phyloP scores from a whole-genome alignment of 2,888 invertebrate genomes.

The Drosophila peninsularis region DNA sequence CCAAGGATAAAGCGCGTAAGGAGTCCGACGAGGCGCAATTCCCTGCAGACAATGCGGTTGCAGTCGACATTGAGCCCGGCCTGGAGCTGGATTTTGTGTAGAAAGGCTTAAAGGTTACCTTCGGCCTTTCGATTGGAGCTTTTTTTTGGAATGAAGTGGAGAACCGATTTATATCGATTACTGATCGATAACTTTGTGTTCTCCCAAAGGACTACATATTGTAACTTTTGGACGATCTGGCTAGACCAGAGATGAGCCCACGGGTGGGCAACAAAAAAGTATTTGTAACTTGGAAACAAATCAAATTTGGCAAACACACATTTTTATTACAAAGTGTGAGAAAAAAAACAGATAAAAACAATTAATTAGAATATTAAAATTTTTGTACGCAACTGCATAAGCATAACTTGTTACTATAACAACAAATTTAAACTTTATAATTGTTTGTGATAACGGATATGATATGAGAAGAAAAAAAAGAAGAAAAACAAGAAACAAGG shows the following conservation, averaged over 20 bases:
- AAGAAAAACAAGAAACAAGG: slow-evolving; percentile 4
- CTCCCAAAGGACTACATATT: slow-evolving; percentile 34
- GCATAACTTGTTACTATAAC: slow-evolving; percentile 66
- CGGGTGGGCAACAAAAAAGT: slow-evolving; percentile 30
- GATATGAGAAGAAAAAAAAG: slow-evolving; percentile 20
- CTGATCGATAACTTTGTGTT: slow-evolving; percentile 25
- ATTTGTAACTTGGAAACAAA: slow-evolving; percentile 68
- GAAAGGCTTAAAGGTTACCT: slow-evolving; percentile 21
- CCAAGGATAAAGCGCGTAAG: slow-evolving; percentile 79
- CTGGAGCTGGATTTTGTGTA: slow-evolving; percentile 84
- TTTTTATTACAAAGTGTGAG: slow-evolving; percentile 42
- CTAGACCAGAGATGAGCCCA: slow-evolving; percentile 35
- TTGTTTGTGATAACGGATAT: slow-evolving; percentile 76
- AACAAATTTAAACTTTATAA: slow-evolving; percentile 71
- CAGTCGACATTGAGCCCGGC: slow-evolving; percentile 83
- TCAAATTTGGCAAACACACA: slow-evolving; percentile 60
- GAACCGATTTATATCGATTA: slow-evolving; percentile 17
- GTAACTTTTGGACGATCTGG: slow-evolving; percentile 47
- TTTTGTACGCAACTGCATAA: slow-evolving; percentile 73
- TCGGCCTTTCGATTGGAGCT: slow-evolving; percentile 51
- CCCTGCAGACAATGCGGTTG: slow-evolving; percentile 78
- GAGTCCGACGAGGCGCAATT: slow-evolving; percentile 51
- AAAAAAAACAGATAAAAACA: slow-evolving; percentile 6
- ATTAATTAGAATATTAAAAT: slow-evolving; percentile 70
- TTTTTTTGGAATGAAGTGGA: slow-evolving; percentile 38